Evolutionary conservation across 1,140 invertebrate species (phyloP).

Genomic region (Lucilia sericata): DNA sequence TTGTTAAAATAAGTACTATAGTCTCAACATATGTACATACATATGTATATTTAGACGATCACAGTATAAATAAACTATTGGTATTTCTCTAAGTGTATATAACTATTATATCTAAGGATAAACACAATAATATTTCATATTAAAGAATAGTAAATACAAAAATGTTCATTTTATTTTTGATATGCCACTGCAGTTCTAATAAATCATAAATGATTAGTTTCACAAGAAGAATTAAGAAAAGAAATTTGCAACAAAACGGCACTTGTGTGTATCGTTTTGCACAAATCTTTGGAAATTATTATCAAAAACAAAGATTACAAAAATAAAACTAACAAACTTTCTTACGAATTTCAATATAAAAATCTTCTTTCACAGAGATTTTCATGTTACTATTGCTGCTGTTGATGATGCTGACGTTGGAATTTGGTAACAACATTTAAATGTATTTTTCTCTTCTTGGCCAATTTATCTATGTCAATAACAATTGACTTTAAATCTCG

Average conservation of each 20-base stretch:
- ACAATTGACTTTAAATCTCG: slow-evolving; percentile 9
- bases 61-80: too few relatives aligned
- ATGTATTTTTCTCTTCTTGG: background rate
- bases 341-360: background rate
- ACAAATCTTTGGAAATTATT: too few relatives aligned
- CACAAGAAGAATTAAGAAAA: slow-evolving; percentile 1
- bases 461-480: slow-evolving; percentile 24
- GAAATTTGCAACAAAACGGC: slow-evolving; percentile 16
- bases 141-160: background rate
- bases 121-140: slow-evolving; percentile 7
- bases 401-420: background rate
- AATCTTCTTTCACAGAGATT: background rate
- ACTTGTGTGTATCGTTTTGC: background rate
- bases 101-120: background rate
- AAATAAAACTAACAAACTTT: too few relatives aligned
- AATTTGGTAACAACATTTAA: background rate
- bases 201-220: slow-evolving; percentile 31
- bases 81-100: too few relatives aligned
- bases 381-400: background rate
- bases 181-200: slow-evolving; percentile 30
- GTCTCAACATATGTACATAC: too few relatives aligned
- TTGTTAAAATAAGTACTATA: too few relatives aligned
- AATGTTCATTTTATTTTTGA: slow-evolving; percentile 11
- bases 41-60: too few relatives aligned
- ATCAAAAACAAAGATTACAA: too few relatives aligned